Conservation (phyloP, 1,140 invertebrate species). For the Lethocerus indicus region DNA sequence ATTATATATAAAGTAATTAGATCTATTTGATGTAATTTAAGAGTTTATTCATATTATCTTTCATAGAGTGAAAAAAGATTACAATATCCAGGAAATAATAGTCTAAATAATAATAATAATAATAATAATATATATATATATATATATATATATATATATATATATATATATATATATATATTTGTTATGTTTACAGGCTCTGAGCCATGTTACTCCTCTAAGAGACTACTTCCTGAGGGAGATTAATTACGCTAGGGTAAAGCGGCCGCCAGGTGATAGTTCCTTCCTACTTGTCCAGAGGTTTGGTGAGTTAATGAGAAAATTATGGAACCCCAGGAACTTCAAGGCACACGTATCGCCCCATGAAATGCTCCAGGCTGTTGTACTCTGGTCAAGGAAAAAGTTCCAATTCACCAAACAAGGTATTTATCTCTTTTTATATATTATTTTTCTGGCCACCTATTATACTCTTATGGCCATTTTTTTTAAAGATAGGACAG, state of each 20-base stretch:
- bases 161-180: too few species aligned
- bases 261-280: constrained; percentile 82
- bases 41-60: too few species aligned
- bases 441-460: too few species aligned
- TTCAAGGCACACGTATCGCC: constrained; percentile 99
- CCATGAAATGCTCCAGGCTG: constrained; percentile 99
- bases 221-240: constrained; percentile 91
- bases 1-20: too few species aligned
- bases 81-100: too few species aligned
- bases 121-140: too few species aligned
- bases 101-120: too few species aligned
- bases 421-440: constrained; percentile 40
- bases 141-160: too few species aligned
- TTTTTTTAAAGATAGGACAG: too few species aligned
- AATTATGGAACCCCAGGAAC: constrained; percentile 97
- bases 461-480: too few species aligned
- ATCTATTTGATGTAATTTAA: too few species aligned
- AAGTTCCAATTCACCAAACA: constrained; percentile 97
- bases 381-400: constrained; percentile 96
- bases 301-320: constrained; percentile 93
- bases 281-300: constrained; percentile 83
- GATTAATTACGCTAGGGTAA: constrained; percentile 77
- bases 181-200: constrained; percentile 38
- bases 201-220: constrained; percentile 87
- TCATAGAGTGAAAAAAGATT: too few species aligned